Percentiles rank a stretch among this genome's conserved stretches.
Evolutionary conservation across 2,797 vertebrate genomes (phyloP).

Genomic region (Vultur gryphus): DNA sequence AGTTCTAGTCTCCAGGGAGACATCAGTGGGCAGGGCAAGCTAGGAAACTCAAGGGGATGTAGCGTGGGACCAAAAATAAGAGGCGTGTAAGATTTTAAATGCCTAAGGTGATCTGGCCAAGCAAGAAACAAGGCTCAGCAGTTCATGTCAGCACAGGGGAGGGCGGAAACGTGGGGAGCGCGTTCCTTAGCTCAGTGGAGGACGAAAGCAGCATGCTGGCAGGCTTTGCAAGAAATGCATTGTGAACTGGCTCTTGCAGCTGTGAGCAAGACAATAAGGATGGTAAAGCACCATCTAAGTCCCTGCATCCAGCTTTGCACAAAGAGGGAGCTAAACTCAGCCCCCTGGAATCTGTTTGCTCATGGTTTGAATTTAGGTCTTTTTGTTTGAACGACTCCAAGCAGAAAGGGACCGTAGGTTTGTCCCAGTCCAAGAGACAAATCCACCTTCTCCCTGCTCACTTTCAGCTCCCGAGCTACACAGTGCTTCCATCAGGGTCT

Average conservation of each 20-base stretch:
- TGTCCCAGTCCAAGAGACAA: not conserved
- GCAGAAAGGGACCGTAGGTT: not conserved
- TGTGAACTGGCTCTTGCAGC: conserved; percentile 32
- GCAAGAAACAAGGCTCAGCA: conserved; percentile 14
- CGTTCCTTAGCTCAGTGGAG: not conserved
- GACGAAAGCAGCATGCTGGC: not conserved
- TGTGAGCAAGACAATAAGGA: conserved; percentile 36
- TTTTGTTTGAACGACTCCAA: not conserved
- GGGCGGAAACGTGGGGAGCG: not conserved
- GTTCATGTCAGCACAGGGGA: not conserved
- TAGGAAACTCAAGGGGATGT: conserved; percentile 23
- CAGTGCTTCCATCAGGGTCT: not conserved
- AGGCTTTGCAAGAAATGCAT: conserved; percentile 34
- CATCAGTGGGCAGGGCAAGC: conserved; percentile 16
- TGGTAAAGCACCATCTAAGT: conserved; percentile 28
- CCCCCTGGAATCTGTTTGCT: not conserved
- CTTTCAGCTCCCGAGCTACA: not conserved
- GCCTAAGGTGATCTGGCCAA: conserved; percentile 30
- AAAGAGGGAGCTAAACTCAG: conserved; percentile 10
- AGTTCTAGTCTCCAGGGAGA: conserved; percentile 29
- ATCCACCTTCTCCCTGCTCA: not conserved
- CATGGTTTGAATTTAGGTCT: conserved; percentile 23
- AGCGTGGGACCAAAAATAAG: conserved; percentile 4
- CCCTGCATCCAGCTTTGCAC: not conserved
- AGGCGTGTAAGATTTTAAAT: not conserved